phyloP scores from a whole-genome alignment of 2,888 invertebrate genomes.

The Drosophila prostipennis region DNA sequence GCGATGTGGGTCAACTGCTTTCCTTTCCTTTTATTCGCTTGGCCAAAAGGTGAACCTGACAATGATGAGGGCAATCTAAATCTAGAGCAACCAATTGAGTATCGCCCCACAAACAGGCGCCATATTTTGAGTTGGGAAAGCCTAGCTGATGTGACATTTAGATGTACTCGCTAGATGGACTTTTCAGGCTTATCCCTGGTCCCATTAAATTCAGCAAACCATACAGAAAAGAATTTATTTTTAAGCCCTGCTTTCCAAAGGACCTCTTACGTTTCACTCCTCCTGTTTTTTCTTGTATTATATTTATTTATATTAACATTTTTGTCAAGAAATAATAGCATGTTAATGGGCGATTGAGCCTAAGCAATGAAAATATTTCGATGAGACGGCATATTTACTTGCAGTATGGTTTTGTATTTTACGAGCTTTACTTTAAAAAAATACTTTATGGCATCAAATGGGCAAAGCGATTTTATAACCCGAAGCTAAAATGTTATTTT shows the following conservation, averaged over 20 bases:
- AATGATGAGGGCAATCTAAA: constrained; percentile 34
- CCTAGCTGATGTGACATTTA: constrained; percentile 29
- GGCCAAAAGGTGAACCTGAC: constrained; percentile 25
- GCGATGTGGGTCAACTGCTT: constrained; percentile 38
- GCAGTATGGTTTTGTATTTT: constrained; percentile 14
- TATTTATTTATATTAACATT: constrained; percentile 4
- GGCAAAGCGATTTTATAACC: too few relatives aligned
- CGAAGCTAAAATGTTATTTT: too few relatives aligned
- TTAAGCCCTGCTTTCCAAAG: not conserved
- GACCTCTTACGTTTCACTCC: too few relatives aligned
- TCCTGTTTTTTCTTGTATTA: too few relatives aligned
- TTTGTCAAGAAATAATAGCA: not conserved
- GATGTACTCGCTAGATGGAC: constrained; percentile 11
- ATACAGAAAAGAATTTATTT: not conserved
- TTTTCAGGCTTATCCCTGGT: not conserved
- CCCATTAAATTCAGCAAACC: constrained; percentile 11
- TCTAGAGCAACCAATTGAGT: constrained; percentile 24
- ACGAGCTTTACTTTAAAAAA: not conserved
- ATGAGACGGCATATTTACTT: constrained; percentile 15
- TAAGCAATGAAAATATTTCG: constrained; percentile 11
- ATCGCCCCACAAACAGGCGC: not conserved
- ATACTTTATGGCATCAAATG: too few relatives aligned
- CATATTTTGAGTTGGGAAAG: constrained; percentile 14
- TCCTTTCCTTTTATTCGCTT: not conserved
- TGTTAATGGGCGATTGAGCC: not conserved